Evolutionary conservation across 1,140 invertebrate species (phyloP).

Genomic region (Cydia splendana): DNA sequence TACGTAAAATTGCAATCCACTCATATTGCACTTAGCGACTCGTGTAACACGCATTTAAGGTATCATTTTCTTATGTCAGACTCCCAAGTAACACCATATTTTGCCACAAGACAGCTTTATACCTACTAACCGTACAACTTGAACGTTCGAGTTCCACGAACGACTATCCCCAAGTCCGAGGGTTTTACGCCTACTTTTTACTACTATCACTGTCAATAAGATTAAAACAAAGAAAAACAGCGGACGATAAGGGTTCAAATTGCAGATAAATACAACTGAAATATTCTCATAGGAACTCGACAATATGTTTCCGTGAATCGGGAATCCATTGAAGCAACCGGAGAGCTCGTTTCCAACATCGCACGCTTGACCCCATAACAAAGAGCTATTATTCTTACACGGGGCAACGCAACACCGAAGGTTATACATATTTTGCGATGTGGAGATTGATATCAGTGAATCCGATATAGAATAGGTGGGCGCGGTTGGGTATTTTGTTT

Average conservation of each 20-base stretch:
- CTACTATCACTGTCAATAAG: conserved; percentile 13
- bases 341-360: conserved; percentile 48
- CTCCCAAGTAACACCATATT: too few relatives aligned
- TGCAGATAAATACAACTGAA: conserved; percentile 17
- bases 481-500: neutral
- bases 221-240: conserved; percentile 25
- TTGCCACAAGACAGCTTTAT: too few relatives aligned
- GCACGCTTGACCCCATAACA: conserved; percentile 63
- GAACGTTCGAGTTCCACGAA: too few relatives aligned
- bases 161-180: too few relatives aligned
- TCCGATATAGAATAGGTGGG: neutral
- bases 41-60: too few relatives aligned
- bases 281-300: conserved; percentile 23
- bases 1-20: too few relatives aligned
- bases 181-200: too few relatives aligned
- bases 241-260: conserved; percentile 4
- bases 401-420: conserved; percentile 47
- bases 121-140: too few relatives aligned
- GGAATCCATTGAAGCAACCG: conserved; percentile 55
- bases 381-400: conserved; percentile 59
- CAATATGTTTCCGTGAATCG: conserved; percentile 55
- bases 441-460: conserved; percentile 32
- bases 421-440: conserved; percentile 38
- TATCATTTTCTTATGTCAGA: too few relatives aligned
- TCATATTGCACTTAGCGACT: too few relatives aligned